phyloP scores from a whole-genome alignment of 2,888 invertebrate genomes.

The Onthophagus sagittarius region DNA sequence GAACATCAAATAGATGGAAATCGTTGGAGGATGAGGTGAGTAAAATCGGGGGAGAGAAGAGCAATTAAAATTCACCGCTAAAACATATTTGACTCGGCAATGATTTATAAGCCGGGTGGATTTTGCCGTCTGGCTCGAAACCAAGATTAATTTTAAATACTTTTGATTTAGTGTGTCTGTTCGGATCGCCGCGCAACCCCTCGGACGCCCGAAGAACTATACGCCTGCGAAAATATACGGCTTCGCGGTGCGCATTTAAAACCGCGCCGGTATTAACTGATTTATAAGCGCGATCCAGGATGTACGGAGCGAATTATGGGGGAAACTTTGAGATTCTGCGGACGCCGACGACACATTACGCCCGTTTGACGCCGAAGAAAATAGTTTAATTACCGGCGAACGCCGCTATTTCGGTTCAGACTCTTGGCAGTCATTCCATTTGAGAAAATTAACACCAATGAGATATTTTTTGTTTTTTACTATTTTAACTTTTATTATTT shows the following conservation, averaged over 20 bases:
- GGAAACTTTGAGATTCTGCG: neutral
- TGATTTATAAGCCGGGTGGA: constrained; percentile 18
- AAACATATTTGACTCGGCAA: constrained; percentile 16
- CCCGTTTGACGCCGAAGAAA: neutral
- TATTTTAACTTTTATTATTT: neutral
- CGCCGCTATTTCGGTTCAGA: neutral
- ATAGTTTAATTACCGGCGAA: neutral
- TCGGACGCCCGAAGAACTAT: constrained; percentile 1
- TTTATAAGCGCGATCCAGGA: constrained; percentile 1
- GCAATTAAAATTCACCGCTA: constrained; percentile 17
- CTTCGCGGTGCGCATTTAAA: neutral
- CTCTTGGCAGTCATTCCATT: neutral
- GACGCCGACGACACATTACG: neutral
- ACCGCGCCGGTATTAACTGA: constrained; percentile 7
- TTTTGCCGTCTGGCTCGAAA: constrained; percentile 18
- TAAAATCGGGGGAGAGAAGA: constrained; percentile 1
- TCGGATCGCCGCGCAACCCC: constrained; percentile 5
- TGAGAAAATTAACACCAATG: neutral
- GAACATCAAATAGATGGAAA: neutral
- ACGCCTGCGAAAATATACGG: constrained; percentile 1
- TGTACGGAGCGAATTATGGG: neutral
- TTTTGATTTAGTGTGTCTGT: constrained; percentile 22
- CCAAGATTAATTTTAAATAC: constrained; percentile 22
- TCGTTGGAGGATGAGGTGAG: neutral
- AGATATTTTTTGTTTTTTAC: neutral